Base-by-base conservation (phyloP, 1,140 invertebrate genomes). In the Drosophila tristis region DNA sequence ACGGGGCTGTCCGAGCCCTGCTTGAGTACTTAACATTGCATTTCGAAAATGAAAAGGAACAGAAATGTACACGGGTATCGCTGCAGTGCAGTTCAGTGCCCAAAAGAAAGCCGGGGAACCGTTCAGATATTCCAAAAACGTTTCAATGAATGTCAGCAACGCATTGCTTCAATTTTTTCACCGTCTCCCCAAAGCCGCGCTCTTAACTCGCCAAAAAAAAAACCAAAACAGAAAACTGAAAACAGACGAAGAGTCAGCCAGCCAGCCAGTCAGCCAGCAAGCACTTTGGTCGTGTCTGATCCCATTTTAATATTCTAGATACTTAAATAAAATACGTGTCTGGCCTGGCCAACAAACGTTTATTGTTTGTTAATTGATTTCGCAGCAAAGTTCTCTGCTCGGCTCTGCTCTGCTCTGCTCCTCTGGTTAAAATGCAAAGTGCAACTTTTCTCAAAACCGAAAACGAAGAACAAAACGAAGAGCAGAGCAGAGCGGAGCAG, bases 301-400 rank as follows among this genome's bases (percentile, higher is more conserved):
- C 89, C 89, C 89, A 91, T 91, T 91, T 91, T 91, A 91, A 91
- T 91, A 91, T 91, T 91, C 89, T 91, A 91, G 89, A 90, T 91
- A 91, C 89, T 91, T 89, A 81, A 90, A 89, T 91, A 89, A 89
- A 90, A 85, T 87, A 85, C 82, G 82, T 87, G 82, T 90, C 87
- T 90, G 85, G 86, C 85, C 80, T 72, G 77, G 86, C 53, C 80
- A 85, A 79, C 85, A 91, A 91, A 91, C 89, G 89, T 89, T 91
- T 91, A 91, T 90, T 90, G 89, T 91, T 89, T 91, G 84, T 89
- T 91, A 91, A 91, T 91, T 91, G 89, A 91, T 91, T 91, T 85
- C 60, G 76, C 80, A 86, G 80, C 77, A 80, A 74, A 79, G 80
- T 85, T 90, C 35, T 39, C 35, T 39, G 31, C 31, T 4, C 31